These are phyloP conservation scores for Carassius gibelio DNA, from an alignment of 2,113 vertebrate genomes.

Conservation along the genomic window DNA sequence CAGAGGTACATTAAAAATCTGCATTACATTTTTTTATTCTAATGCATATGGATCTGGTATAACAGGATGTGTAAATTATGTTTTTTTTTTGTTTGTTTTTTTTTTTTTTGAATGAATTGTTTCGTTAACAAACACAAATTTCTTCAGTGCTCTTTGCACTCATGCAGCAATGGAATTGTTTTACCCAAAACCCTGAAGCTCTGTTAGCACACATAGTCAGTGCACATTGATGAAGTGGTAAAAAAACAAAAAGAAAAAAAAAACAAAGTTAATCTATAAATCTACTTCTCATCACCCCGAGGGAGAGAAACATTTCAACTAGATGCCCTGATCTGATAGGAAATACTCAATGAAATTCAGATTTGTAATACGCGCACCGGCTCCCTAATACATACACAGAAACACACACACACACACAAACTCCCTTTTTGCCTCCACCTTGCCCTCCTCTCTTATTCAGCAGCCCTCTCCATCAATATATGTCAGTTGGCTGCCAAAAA, in stretches of 20 bases:
- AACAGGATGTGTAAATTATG: not conserved
- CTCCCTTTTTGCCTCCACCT: constrained; percentile 35
- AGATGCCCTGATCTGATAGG: constrained; percentile 39
- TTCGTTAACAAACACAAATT: not conserved
- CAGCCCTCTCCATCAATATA: constrained; percentile 57
- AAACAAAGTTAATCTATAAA: not conserved
- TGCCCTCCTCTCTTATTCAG: constrained; percentile 46
- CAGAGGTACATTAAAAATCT: not conserved
- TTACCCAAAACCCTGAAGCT: constrained; percentile 31
- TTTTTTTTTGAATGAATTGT: not conserved
- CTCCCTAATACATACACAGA: constrained; percentile 14
- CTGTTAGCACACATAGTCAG: not conserved
- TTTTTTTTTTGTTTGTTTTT: too few relatives aligned
- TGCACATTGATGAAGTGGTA: constrained; percentile 37
- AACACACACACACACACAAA: not conserved
- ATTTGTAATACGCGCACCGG: constrained; percentile 29
- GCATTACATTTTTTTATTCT: too few relatives aligned
- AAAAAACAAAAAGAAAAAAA: constrained; percentile 6
- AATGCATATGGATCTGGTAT: not conserved
- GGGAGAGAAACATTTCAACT: constrained; percentile 31
- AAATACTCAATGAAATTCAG: constrained; percentile 46
- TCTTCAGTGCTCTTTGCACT: not conserved
- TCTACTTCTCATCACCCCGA: constrained; percentile 32
- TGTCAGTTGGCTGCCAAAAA: constrained; percentile 58
- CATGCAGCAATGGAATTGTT: constrained; percentile 28